These are phyloP conservation scores for Meliscaeva auricollis DNA, from an alignment of 2,888 invertebrate genomes.

Conservation along the genomic window DNA sequence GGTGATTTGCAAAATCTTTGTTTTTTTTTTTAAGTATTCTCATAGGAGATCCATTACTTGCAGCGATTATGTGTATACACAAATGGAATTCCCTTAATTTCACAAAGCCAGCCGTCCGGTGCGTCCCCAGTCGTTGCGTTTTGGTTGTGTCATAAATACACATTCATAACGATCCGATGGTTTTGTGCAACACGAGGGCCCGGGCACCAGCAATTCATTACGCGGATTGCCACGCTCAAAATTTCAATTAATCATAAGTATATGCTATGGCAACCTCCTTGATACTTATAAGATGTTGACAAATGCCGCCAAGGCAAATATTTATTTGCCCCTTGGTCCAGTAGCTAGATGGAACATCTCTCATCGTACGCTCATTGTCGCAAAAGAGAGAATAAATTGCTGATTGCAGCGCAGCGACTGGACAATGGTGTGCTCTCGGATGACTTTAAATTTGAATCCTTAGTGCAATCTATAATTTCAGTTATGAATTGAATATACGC, in stretches of 20 bases:
- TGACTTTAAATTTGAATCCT: conserved; percentile 72
- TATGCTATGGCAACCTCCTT: conserved; percentile 55
- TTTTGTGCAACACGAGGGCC: not conserved
- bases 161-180: conserved; percentile 64
- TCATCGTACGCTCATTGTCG: conserved; percentile 68
- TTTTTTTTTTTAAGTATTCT: conserved; percentile 14
- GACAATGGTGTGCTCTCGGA: conserved; percentile 58
- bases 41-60: conserved; percentile 33
- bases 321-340: conserved; percentile 51
- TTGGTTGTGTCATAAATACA: conserved; percentile 61
- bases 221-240: conserved; percentile 66
- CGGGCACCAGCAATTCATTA: conserved; percentile 73
- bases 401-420: conserved; percentile 69
- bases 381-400: conserved; percentile 72
- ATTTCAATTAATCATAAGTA: conserved; percentile 69
- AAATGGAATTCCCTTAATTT: conserved; percentile 21
- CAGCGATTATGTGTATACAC: conserved; percentile 3
- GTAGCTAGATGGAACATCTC: conserved; percentile 34
- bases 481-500: conserved; percentile 12
- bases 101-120: conserved; percentile 53
- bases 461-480: conserved; percentile 62
- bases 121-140: not conserved
- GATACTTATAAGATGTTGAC: conserved; percentile 71
- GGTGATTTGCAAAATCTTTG: conserved; percentile 35
- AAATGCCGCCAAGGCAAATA: conserved; percentile 69